Evolutionary conservation across 2,113 vertebrate genomes (phyloP).

Genomic region (Candoia aspera): DNA sequence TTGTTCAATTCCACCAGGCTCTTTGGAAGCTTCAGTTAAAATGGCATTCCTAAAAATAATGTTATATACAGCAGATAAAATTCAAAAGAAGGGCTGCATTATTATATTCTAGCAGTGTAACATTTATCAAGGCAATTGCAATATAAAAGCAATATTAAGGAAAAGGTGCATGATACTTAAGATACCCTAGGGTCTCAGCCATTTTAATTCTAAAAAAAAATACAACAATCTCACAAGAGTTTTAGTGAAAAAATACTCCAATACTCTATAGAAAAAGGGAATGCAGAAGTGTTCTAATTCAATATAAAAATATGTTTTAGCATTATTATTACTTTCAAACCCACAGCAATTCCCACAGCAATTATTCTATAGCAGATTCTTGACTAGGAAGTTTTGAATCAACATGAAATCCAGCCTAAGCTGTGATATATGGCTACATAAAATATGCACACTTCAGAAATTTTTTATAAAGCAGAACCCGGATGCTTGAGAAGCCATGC

Average conservation of each 20-base stretch:
- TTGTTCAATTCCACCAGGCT: not conserved
- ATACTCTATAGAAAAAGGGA: not conserved
- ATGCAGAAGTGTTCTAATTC: not conserved
- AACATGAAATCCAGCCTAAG: not conserved
- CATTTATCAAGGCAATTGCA: not conserved
- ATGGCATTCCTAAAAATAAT: not conserved
- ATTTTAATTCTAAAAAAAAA: conserved; percentile 20
- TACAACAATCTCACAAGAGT: not conserved
- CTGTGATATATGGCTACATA: conserved; percentile 11
- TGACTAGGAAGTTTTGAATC: not conserved
- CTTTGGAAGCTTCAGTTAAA: not conserved
- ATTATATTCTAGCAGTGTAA: not conserved
- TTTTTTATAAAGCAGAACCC: conserved; percentile 23
- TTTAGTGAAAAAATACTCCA: not conserved
- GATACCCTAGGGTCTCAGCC: not conserved
- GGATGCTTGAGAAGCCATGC: conserved; percentile 20
- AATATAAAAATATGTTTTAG: not conserved
- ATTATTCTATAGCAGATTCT: conserved; percentile 5
- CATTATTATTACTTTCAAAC: fast-evolving
- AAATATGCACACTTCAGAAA: conserved; percentile 23
- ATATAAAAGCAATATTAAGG: not conserved
- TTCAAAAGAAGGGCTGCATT: not conserved
- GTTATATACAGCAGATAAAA: not conserved
- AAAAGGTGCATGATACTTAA: not conserved
- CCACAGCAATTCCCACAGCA: not conserved